phyloP scores from a whole-genome alignment of 53 echinoderm and acorn worm genomes.

The Mesocentrotus franciscanus region DNA sequence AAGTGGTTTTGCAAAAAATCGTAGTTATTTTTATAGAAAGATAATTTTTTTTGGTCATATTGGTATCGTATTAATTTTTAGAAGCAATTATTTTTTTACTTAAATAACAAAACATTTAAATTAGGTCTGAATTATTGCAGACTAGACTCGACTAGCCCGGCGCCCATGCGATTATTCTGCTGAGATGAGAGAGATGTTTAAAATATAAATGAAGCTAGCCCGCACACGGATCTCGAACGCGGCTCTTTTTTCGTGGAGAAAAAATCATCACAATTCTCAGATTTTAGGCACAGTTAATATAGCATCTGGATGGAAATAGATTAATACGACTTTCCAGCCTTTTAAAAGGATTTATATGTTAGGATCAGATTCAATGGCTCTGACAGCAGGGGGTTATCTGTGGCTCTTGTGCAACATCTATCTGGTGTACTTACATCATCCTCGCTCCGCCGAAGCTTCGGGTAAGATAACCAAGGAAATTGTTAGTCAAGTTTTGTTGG shows the following conservation, averaged over 20 bases:
- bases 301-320: not conserved
- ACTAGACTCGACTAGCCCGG: too few species aligned
- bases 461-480: constrained; percentile 10
- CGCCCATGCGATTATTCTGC: too few species aligned
- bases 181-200: too few species aligned
- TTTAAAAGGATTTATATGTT: constrained; percentile 4
- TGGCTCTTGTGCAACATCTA: constrained; percentile 37
- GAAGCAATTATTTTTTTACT: too few species aligned
- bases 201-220: too few species aligned
- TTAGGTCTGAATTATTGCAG: too few species aligned
- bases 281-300: not conserved
- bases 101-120: too few species aligned
- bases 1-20: too few species aligned
- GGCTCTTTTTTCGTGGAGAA: not conserved
- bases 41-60: too few species aligned
- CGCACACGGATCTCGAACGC: not conserved
- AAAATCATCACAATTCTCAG: not conserved
- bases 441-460: constrained; percentile 52
- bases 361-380: constrained; percentile 11
- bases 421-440: constrained; percentile 46
- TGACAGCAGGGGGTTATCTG: not conserved
- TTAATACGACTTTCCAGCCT: not conserved
- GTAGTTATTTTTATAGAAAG: too few species aligned
- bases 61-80: too few species aligned
- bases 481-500: not conserved